Base-by-base conservation (phyloP, 92 coral and sea anemone species). In the Epizoanthus illoricatus region DNA sequence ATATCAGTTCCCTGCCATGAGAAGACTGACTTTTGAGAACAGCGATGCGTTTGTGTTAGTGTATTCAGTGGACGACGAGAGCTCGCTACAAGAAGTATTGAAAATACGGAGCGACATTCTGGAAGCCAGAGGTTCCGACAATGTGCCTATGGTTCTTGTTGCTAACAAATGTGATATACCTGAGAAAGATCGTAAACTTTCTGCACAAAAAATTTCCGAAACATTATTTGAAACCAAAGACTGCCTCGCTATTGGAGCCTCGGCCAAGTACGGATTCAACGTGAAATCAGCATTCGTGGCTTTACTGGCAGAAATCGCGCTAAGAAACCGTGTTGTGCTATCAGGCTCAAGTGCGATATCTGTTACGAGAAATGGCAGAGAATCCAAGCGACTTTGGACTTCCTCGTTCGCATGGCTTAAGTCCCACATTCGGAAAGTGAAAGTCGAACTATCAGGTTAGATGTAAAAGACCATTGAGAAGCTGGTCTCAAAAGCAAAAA, bases 1-100 rank as follows among this genome's bases (percentile, higher is more conserved):
- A 3, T 94, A 94, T 42, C 94, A 90, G 36, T 97, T 97, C 83
- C 99, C 99, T 7, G 99, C 99, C 12, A 97, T 97, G 99, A 93
- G 82, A 70, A 91, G 91, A 87, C 80, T 97, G 81, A 91, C 99
- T 0, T 83, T 94, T 20, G 92, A 92, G 47, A 88, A 92, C 40
- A 98, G 98, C 0, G 92, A 97, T 7, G 97, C 95, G 62, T 97
- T 97, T 70, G 81, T 97, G 16, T 84, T 97, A 2, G 94, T 97
- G 3, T 94, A 97, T 71, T 91, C 98, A 0, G 86, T 97, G 4
- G 84, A 86, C 76, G 88, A 94, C 64, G 83, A 90, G 75, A 87
- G 70, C 39, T 94, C 98, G 20, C 88, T 91, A 65, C 88, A 94
- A 18, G 97, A 97, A 79, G 93, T 95, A 21, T 64, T 90, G 43